These are phyloP conservation scores for Cinclus cinclus DNA, from an alignment of 2,113 vertebrate genomes.

Conservation along the genomic window DNA sequence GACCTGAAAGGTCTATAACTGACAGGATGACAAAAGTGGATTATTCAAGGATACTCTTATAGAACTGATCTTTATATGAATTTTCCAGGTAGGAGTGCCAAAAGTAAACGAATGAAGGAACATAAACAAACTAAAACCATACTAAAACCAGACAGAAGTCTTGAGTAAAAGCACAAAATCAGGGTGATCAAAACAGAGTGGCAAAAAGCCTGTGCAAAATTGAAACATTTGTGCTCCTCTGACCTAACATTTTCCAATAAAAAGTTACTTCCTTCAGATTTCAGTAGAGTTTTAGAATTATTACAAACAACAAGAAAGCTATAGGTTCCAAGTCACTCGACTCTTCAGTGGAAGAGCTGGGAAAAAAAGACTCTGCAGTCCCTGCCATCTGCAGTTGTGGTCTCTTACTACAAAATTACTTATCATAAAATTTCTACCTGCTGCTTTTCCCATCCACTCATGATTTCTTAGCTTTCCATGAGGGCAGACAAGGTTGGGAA, in stretches of 20 bases:
- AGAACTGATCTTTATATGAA: background rate
- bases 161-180: background rate
- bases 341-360: background rate
- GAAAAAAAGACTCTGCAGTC: background rate
- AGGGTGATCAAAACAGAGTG: background rate
- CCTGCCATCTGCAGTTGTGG: background rate
- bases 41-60: background rate
- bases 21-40: background rate
- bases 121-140: background rate
- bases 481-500: background rate
- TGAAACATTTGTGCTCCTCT: background rate
- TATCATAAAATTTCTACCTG: background rate
- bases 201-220: background rate
- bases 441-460: background rate
- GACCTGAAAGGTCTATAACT: background rate
- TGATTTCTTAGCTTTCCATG: background rate
- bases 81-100: background rate
- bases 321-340: background rate
- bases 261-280: background rate
- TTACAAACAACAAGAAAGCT: background rate
- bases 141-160: background rate
- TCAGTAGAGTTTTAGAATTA: background rate
- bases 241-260: background rate
- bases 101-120: background rate
- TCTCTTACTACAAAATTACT: background rate